Evolutionary conservation across 2,888 invertebrate genomes (phyloP).

Genomic region (Drosophila meridionalis): DNA sequence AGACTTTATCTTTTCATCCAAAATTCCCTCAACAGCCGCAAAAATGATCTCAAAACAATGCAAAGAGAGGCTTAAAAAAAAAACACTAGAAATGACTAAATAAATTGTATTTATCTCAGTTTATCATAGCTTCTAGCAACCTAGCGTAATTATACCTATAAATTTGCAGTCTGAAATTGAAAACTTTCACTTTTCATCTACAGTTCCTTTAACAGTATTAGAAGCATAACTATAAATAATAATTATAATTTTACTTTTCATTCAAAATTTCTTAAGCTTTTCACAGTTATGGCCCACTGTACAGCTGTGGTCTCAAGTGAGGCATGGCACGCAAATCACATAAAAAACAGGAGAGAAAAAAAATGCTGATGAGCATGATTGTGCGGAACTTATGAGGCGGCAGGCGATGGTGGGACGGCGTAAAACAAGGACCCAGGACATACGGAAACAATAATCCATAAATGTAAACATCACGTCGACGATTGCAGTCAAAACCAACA

Average conservation of each 20-base stretch:
- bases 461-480: conserved; percentile 84
- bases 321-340: conserved; percentile 31
- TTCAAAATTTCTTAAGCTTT: neutral
- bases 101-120: too few relatives aligned
- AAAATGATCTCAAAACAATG: too few relatives aligned
- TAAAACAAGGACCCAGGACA: conserved; percentile 77
- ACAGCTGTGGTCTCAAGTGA: conserved; percentile 20
- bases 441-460: conserved; percentile 84
- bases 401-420: conserved; percentile 38
- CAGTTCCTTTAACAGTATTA: too few relatives aligned
- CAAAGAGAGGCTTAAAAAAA: too few relatives aligned
- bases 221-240: too few relatives aligned
- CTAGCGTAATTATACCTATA: neutral
- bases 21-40: too few relatives aligned
- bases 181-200: neutral
- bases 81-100: too few relatives aligned
- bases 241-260: too few relatives aligned
- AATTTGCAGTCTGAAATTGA: neutral
- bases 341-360: conserved; percentile 7
- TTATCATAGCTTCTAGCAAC: too few relatives aligned
- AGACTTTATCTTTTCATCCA: too few relatives aligned
- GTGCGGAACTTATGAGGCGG: conserved; percentile 68
- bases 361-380: conserved; percentile 74
- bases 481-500: conserved; percentile 66
- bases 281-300: conserved; percentile 41